Evolutionary conservation across 2,113 vertebrate species (phyloP).

Genomic region (Macrotus californicus): DNA sequence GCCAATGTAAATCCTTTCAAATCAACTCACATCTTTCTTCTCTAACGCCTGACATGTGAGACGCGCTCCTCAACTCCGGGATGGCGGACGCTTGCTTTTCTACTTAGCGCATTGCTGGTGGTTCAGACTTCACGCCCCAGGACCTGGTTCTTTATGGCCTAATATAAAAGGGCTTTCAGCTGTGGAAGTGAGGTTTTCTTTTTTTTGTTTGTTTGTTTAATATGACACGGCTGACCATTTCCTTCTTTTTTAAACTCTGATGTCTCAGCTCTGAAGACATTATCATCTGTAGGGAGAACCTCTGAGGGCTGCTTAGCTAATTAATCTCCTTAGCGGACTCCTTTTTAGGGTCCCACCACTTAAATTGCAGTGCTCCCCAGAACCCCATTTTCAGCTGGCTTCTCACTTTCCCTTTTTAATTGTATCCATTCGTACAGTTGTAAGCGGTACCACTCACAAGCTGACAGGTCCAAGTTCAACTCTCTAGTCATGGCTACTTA

Average conservation of each 20-base stretch:
- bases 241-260: not conserved
- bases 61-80: not conserved
- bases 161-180: not conserved
- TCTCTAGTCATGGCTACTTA: not conserved
- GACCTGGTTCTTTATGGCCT: not conserved
- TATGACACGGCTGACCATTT: not conserved
- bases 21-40: not conserved
- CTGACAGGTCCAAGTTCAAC: not conserved
- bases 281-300: not conserved
- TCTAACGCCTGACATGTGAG: accelerated
- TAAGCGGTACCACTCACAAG: not conserved
- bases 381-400: not conserved
- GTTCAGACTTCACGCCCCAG: not conserved
- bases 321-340: not conserved
- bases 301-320: not conserved
- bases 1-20: not conserved
- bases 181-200: not conserved
- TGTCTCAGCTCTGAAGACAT: not conserved
- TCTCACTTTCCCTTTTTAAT: not conserved
- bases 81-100: not conserved
- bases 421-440: not conserved
- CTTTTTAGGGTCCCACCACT: not conserved
- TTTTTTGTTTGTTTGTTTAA: not conserved
- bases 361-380: not conserved
- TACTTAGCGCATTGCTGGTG: not conserved